Conservation (phyloP, 2,888 invertebrate species). For the Chamaedrilus cognettii region DNA sequence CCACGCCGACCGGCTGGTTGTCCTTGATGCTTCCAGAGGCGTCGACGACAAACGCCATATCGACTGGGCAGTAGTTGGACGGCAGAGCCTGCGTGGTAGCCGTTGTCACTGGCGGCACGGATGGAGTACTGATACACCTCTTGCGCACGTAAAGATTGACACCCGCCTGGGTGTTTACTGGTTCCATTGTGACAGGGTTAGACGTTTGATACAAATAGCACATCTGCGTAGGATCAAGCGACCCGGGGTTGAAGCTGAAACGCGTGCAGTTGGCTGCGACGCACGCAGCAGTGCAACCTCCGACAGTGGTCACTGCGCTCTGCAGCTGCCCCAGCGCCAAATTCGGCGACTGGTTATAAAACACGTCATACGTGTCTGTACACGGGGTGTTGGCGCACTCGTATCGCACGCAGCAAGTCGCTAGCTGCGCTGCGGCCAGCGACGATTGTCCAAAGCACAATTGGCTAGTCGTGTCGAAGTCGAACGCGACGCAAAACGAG, state of each 20-base stretch:
- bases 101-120: slow-evolving; percentile 16
- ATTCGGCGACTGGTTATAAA: not conserved
- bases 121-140: slow-evolving; percentile 10
- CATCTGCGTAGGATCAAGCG: not conserved
- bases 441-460: slow-evolving; percentile 17
- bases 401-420: slow-evolving; percentile 19
- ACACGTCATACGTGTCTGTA: slow-evolving; percentile 5
- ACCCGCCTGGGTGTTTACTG: not conserved
- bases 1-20: slow-evolving; percentile 17
- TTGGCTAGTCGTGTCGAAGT: not conserved
- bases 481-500: slow-evolving; percentile 10
- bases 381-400: slow-evolving; percentile 4
- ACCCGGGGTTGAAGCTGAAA: not conserved
- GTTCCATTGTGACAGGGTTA: not conserved
- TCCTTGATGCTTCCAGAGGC: slow-evolving; percentile 28
- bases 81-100: not conserved
- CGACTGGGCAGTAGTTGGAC: slow-evolving; percentile 8
- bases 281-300: slow-evolving; percentile 7
- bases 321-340: slow-evolving; percentile 8
- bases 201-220: slow-evolving; percentile 13
- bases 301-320: slow-evolving; percentile 1
- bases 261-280: slow-evolving; percentile 6
- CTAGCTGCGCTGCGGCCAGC: not conserved
- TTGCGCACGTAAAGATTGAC: slow-evolving; percentile 22
- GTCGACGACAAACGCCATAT: slow-evolving; percentile 21